Base-by-base conservation (phyloP, 30 jellyfish, hydroid and myxozoan genomes). In the Rhopilema esculentum region DNA sequence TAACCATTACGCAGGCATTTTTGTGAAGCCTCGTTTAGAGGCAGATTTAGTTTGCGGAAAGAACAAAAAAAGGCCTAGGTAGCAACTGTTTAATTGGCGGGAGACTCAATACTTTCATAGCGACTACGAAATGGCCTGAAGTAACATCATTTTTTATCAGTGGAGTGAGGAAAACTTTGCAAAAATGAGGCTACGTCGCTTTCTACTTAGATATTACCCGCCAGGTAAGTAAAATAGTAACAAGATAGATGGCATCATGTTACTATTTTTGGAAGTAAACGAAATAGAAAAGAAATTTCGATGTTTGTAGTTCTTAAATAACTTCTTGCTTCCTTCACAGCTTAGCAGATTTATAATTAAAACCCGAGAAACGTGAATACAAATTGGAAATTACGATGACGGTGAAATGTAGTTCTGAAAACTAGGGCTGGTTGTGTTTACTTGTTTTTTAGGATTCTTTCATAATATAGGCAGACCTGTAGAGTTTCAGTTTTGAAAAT, bases 181-280 rank as follows among this genome's bases (percentile, higher is more conserved):
- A 16, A 83, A 69, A 49, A 91, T 91, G 97, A 77, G 91, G 68
- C 93, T 91, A 28, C 72, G 86, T 77, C 84, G 97, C 27, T 91
- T 91, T 73, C 84, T 91, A 16, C 71, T 91, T 70, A 90, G 97
- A 62, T 91, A 91, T 66, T 91, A 85, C 68, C 97, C 97, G 31
- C 97, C 97, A 85, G 97, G 97, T 91, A 20, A 61, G 87, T 30
- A 40, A 23, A 29, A 0, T 66, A n/a, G n/a, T n/a, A n/a, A n/a
- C n/a, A n/a, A n/a, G n/a, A n/a, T n/a, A n/a, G n/a, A n/a, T n/a
- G n/a, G n/a, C n/a, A n/a, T n/a, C n/a, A n/a, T n/a, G n/a, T 40
- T 40, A 12, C 57, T 40, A 12, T 20, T 23, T 16, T 12, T 63
- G 72, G 72, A 63, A 1, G 29, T 19, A 63, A n/a, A 7, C 72